Evolutionary conservation across 2,797 vertebrate genomes (phyloP).

Genomic region (Pelobates cultripes): DNA sequence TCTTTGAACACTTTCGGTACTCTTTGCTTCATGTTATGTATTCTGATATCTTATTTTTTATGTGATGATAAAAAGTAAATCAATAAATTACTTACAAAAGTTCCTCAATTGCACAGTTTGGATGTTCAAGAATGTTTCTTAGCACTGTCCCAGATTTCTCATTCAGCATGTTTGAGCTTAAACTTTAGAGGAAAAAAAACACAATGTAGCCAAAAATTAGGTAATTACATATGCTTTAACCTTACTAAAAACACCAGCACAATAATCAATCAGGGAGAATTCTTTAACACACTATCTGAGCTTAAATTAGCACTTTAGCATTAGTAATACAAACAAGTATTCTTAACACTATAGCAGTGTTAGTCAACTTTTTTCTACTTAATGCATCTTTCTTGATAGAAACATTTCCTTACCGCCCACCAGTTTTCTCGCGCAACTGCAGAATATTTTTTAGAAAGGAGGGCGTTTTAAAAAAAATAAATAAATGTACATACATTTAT

Average conservation of each 20-base stretch:
- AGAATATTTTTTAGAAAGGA: too few species aligned
- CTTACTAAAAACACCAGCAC: neutral
- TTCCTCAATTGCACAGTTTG: constrained; percentile 6
- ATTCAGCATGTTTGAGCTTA: constrained; percentile 39
- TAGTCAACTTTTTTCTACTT: too few species aligned
- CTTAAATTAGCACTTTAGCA: neutral
- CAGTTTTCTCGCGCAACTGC: too few species aligned
- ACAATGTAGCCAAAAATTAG: too few species aligned
- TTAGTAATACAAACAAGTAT: neutral
- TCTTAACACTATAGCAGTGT: neutral
- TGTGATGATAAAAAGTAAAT: too few species aligned
- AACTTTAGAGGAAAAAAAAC: constrained; percentile 6
- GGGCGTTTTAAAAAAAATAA: too few species aligned
- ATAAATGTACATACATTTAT: too few species aligned
- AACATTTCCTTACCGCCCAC: too few species aligned
- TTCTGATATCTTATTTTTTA: too few species aligned
- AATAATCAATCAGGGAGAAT: neutral
- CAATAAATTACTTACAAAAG: constrained; percentile 13
- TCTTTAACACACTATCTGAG: neutral
- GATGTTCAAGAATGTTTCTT: constrained; percentile 22
- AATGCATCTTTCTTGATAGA: too few species aligned
- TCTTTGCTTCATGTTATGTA: too few species aligned
- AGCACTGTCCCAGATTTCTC: constrained; percentile 13
- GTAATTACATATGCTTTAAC: neutral
- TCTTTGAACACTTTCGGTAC: too few species aligned